A percentile compares a stretch with the other conserved stretches of the same genome.
Conservation (phyloP, 2,888 invertebrate species). For the Idaea aversata region DNA sequence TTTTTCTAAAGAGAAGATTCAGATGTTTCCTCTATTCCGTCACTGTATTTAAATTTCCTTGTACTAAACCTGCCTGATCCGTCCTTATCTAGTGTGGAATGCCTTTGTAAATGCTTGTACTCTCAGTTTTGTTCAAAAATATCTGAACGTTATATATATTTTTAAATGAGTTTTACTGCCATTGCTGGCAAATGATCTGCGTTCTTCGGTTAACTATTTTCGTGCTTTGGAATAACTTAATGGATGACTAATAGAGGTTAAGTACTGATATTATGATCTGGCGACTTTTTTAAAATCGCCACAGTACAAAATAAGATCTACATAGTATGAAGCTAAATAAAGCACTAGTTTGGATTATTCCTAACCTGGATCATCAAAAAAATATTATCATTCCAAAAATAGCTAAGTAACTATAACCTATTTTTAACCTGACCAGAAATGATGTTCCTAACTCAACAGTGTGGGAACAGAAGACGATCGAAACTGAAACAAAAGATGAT, state of each 20-base stretch:
- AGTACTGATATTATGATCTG: no score
- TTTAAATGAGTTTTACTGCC: neutral
- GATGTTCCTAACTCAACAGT: no score
- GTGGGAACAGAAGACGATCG: no score
- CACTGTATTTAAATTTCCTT: neutral
- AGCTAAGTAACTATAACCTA: no score
- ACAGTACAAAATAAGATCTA: no score
- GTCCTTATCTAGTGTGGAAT: conserved; percentile 1
- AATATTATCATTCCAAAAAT: no score
- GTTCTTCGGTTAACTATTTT: neutral
- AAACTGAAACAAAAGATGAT: no score
- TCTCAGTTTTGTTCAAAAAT: neutral
- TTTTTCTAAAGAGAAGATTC: neutral
- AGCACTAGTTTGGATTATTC: no score
- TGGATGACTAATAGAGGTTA: neutral
- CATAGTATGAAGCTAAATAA: no score
- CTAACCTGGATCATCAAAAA: no score
- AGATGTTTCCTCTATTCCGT: neutral
- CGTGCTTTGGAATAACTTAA: neutral
- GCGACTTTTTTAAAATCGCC: no score
- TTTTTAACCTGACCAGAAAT: no score
- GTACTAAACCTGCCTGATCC: neutral
- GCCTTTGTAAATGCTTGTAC: neutral
- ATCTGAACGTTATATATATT: neutral
- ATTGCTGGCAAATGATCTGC: neutral